Conservation (phyloP, 2,113 vertebrate species). For the Vidua macroura region DNA sequence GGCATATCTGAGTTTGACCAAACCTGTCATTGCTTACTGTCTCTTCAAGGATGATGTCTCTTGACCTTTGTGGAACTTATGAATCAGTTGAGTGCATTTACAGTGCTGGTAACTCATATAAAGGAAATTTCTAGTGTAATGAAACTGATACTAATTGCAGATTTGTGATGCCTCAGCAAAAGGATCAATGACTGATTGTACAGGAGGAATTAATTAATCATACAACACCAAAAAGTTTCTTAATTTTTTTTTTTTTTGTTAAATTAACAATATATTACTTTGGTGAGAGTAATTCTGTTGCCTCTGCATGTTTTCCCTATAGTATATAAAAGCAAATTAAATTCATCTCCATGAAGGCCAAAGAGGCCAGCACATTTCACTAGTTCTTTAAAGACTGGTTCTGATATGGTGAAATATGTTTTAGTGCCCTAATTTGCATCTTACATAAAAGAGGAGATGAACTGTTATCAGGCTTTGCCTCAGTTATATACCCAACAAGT, state of each 20-base stretch:
- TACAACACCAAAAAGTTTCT: not conserved
- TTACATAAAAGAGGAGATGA: not conserved
- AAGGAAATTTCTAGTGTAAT: not conserved
- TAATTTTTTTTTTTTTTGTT: not conserved
- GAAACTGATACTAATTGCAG: not conserved
- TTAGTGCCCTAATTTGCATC: slow-evolving; percentile 26
- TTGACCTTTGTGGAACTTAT: not conserved
- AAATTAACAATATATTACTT: not conserved
- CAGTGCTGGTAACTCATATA: not conserved
- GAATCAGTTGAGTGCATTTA: not conserved
- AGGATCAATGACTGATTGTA: not conserved
- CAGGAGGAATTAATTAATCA: not conserved
- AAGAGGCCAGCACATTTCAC: not conserved
- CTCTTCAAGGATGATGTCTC: not conserved
- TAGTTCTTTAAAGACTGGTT: not conserved
- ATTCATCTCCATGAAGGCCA: not conserved
- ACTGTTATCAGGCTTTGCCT: not conserved
- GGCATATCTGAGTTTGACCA: not conserved
- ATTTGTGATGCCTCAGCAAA: not conserved
- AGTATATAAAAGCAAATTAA: not conserved
- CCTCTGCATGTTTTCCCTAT: not conserved
- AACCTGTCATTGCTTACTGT: not conserved
- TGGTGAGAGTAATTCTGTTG: not conserved
- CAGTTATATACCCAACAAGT: slow-evolving; percentile 24
- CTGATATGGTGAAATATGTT: not conserved